Evolutionary conservation across 2,797 vertebrate genomes (phyloP).

Genomic region (Luscinia megarhynchos): DNA sequence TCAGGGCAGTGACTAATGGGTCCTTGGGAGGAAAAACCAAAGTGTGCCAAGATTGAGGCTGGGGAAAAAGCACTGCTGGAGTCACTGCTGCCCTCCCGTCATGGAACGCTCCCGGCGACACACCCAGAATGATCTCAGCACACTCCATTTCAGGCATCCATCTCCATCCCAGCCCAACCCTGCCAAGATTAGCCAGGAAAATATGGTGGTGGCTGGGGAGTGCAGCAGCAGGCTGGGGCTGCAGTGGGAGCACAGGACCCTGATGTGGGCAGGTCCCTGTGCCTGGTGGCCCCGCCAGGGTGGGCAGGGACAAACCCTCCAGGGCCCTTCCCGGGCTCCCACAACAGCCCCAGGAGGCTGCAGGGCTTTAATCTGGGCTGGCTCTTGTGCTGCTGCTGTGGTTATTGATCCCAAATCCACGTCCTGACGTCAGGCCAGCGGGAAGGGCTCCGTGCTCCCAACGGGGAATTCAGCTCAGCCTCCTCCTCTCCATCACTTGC

Average conservation of each 20-base stretch:
- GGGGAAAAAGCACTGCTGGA: not conserved
- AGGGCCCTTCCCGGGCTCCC: not conserved
- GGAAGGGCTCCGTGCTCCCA: not conserved
- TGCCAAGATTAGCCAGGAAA: not conserved
- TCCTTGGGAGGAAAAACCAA: conserved; percentile 50
- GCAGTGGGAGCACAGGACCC: accelerated
- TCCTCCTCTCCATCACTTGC: not conserved
- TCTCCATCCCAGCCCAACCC: not conserved
- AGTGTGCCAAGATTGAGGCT: not conserved
- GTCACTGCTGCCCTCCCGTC: not conserved
- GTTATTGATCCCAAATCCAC: not conserved
- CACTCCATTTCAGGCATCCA: not conserved
- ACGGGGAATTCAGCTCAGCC: not conserved
- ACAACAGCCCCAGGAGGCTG: not conserved
- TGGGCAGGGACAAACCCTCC: not conserved
- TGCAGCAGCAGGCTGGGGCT: not conserved
- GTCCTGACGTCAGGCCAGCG: accelerated
- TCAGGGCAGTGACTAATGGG: conserved; percentile 23
- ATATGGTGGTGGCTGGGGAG: not conserved
- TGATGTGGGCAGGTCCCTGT: accelerated
- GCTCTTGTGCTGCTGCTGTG: not conserved
- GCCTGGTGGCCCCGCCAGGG: accelerated
- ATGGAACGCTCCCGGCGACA: not conserved
- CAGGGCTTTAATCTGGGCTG: not conserved
- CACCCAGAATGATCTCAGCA: not conserved